Conservation (phyloP, 2,888 invertebrate genomes). For the Brachypalpus laphriformis region DNA sequence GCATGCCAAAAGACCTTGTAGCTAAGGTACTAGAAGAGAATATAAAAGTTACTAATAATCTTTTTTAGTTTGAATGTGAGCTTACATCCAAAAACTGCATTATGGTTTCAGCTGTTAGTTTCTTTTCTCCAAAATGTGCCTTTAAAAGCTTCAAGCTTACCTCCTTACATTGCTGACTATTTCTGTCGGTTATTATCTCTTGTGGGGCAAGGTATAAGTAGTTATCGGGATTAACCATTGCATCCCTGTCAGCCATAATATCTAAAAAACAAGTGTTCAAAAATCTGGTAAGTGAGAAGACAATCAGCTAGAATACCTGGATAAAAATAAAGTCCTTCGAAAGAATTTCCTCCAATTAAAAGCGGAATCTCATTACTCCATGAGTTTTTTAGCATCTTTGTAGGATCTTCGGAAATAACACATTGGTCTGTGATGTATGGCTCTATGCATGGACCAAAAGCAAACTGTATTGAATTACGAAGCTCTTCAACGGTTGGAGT, state of each 20-base stretch:
- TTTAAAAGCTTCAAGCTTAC: conserved; percentile 77
- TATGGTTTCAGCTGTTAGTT: conserved; percentile 80
- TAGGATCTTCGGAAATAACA: conserved; percentile 78
- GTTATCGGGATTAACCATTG: conserved; percentile 78
- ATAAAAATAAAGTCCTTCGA: conserved; percentile 77
- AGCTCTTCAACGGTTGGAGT: conserved; percentile 64
- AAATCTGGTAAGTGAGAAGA: not conserved
- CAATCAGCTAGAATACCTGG: conserved; percentile 4
- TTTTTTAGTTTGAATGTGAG: not conserved
- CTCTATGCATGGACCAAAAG: conserved; percentile 81
- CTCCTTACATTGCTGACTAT: conserved; percentile 74
- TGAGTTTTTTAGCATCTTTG: conserved; percentile 75
- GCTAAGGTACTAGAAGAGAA: conserved; percentile 77
- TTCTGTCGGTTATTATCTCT: conserved; percentile 76
- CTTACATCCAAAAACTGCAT: conserved; percentile 80
- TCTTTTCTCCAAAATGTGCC: conserved; percentile 78
- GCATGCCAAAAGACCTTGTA: conserved; percentile 81
- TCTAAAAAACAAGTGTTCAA: no score
- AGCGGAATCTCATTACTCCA: conserved; percentile 81
- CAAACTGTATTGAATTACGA: conserved; percentile 74
- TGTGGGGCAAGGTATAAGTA: conserved; percentile 79
- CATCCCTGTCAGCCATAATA: conserved; percentile 78
- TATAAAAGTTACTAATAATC: not conserved
- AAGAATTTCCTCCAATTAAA: conserved; percentile 80
- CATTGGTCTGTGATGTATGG: conserved; percentile 79